Conservation (phyloP, 2,113 vertebrate species). For the Triplophysa dalaica region DNA sequence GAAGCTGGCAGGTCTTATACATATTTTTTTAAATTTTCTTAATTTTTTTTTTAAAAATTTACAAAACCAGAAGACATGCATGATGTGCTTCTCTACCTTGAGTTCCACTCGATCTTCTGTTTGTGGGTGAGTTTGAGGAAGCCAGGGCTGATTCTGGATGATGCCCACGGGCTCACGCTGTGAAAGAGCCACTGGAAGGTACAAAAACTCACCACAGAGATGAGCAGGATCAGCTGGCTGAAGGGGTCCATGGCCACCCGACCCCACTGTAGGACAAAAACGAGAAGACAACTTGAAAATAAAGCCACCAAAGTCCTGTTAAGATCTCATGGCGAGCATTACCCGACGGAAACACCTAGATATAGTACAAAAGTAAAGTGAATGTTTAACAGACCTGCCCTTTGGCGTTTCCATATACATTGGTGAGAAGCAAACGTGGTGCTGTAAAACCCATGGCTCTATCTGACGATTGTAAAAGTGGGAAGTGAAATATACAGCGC, state of each 20-base stretch:
- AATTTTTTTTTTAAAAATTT: no score
- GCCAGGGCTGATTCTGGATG: conserved; percentile 78
- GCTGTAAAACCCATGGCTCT: neutral
- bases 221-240: conserved; percentile 75
- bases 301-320: neutral
- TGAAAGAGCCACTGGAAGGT: conserved; percentile 92
- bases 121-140: conserved; percentile 82
- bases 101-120: conserved; percentile 98
- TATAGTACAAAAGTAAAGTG: conserved; percentile 12
- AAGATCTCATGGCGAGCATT: neutral
- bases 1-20: no score
- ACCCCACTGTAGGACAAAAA: conserved; percentile 55
- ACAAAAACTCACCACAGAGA: conserved; percentile 82
- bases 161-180: conserved; percentile 85
- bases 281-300: neutral
- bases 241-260: conserved; percentile 85
- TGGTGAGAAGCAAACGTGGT: neutral
- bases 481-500: no score
- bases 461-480: neutral
- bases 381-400: conserved; percentile 54
- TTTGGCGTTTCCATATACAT: neutral
- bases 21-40: no score
- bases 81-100: conserved; percentile 78
- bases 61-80: neutral
- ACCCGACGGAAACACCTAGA: neutral